Percentiles rank a stretch among this genome's conserved stretches.
Conservation (phyloP, 2,113 vertebrate species). For the Aleadryas rufinucha region DNA sequence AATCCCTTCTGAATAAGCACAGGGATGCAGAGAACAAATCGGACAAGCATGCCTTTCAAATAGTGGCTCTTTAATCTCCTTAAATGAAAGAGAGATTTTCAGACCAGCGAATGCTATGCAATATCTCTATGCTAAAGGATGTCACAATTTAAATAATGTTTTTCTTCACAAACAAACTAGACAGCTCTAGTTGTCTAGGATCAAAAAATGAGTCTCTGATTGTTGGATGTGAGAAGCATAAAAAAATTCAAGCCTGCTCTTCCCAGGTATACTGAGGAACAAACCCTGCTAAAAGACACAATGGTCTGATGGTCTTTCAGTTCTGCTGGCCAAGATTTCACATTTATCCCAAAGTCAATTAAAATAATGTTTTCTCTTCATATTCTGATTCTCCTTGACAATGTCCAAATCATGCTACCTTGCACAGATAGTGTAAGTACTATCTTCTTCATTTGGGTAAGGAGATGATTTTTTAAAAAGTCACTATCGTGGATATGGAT, state of each 20-base stretch:
- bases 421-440: neutral
- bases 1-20: neutral
- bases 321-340: neutral
- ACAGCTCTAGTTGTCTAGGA: neutral
- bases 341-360: neutral
- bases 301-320: neutral
- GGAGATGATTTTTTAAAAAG: neutral
- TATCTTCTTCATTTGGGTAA: neutral
- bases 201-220: neutral
- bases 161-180: neutral
- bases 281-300: neutral
- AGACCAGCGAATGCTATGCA: neutral
- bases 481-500: rapidly evolving
- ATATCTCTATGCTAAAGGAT: neutral
- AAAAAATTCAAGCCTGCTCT: neutral
- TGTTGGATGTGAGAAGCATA: rapidly evolving
- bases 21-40: neutral
- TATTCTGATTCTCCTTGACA: neutral
- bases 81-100: neutral
- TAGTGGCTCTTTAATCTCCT: neutral
- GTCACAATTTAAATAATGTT: neutral
- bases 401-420: neutral
- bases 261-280: neutral
- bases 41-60: neutral
- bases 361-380: neutral